Percentiles rank a stretch among this genome's conserved stretches.
phyloP scores from a whole-genome alignment of 2,113 vertebrate genomes.

The Gavialis gangeticus region DNA sequence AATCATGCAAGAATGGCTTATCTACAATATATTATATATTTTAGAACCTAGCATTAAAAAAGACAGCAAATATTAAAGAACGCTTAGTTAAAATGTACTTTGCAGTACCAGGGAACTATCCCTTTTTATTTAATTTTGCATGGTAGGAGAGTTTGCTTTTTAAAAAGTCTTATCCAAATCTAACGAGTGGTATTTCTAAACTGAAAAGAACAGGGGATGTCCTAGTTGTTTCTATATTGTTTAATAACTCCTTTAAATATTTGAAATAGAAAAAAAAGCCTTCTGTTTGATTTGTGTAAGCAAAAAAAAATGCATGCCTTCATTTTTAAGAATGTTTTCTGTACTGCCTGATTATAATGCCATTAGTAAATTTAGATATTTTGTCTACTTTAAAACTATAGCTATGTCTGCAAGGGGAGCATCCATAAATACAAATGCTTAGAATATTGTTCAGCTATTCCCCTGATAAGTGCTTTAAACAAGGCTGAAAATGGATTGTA shows the following conservation, averaged over 20 bases:
- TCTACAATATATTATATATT: neutral
- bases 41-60: neutral
- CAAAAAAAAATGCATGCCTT: neutral
- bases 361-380: neutral
- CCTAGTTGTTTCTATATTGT: neutral
- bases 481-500: conserved; percentile 5
- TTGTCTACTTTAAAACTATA: conserved; percentile 10
- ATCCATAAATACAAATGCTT: neutral
- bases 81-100: neutral
- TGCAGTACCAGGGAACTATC: neutral
- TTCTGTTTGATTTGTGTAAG: neutral
- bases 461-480: neutral
- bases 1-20: neutral
- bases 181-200: neutral
- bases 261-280: neutral
- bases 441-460: conserved; percentile 1
- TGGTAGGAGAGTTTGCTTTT: neutral
- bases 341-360: neutral
- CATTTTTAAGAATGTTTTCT: neutral
- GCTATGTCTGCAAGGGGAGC: neutral
- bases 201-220: neutral
- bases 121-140: conserved; percentile 5
- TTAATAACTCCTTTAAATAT: neutral
- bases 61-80: neutral
- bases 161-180: neutral